phyloP scores from a whole-genome alignment of 2,113 vertebrate species.

The Tympanuchus pallidicinctus region DNA sequence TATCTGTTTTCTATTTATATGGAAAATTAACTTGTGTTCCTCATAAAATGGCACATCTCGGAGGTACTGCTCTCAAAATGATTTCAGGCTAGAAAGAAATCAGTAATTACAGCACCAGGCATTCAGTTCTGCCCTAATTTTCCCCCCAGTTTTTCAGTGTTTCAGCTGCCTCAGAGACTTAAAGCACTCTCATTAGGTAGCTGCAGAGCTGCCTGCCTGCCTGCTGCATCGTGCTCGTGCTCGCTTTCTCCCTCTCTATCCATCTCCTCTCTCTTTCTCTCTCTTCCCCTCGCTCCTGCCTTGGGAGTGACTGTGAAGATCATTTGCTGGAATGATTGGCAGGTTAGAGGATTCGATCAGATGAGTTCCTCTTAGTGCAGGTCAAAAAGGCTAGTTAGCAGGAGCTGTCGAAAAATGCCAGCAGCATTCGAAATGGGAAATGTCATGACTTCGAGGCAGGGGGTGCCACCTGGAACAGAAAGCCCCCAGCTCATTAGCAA shows the following conservation, averaged over 20 bases:
- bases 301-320: slow-evolving; percentile 88
- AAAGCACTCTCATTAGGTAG: slow-evolving; percentile 84
- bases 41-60: slow-evolving; percentile 77
- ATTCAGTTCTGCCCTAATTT: slow-evolving; percentile 83
- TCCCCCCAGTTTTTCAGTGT: slow-evolving; percentile 79
- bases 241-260: slow-evolving; percentile 49
- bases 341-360: slow-evolving; percentile 87
- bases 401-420: slow-evolving; percentile 86
- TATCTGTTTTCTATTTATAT: slow-evolving; percentile 68
- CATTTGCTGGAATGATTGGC: slow-evolving; percentile 85
- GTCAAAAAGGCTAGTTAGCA: slow-evolving; percentile 89
- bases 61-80: slow-evolving; percentile 78
- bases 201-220: slow-evolving; percentile 74
- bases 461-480: slow-evolving; percentile 88
- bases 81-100: slow-evolving; percentile 79
- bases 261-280: slow-evolving; percentile 2
- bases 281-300: slow-evolving; percentile 62
- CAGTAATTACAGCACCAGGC: slow-evolving; percentile 78
- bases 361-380: slow-evolving; percentile 86
- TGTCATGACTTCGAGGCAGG: slow-evolving; percentile 86
- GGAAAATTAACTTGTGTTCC: slow-evolving; percentile 72
- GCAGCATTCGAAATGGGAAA: slow-evolving; percentile 84
- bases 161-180: slow-evolving; percentile 82
- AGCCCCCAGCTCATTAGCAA: slow-evolving; percentile 88
- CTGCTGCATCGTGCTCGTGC: slow-evolving; percentile 73